phyloP scores from a whole-genome alignment of 2,888 invertebrate genomes.

The Chydorus sphaericus region DNA sequence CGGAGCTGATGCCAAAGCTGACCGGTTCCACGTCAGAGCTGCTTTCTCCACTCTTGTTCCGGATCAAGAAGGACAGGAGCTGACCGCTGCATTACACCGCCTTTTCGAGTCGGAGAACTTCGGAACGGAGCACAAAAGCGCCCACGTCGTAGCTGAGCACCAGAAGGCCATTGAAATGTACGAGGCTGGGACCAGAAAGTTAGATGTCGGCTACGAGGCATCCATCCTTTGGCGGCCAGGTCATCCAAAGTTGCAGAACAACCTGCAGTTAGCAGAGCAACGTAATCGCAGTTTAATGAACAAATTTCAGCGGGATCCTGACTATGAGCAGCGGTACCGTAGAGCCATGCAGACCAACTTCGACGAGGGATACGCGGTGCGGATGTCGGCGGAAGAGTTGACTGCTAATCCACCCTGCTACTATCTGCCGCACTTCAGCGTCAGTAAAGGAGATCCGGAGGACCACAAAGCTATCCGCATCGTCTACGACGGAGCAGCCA shows the following conservation, averaged over 20 bases:
- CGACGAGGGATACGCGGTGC: conserved; percentile 3
- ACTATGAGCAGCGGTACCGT: neutral
- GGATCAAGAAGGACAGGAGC: no score
- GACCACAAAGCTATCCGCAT: conserved; percentile 7
- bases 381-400: no score
- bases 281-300: conserved; percentile 13
- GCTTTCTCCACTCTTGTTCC: no score
- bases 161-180: neutral
- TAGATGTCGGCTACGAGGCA: conserved; percentile 15
- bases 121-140: neutral
- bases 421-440: conserved; percentile 5
- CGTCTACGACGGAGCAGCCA: conserved; percentile 14
- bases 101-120: conserved; percentile 6
- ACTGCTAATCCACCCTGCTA: neutral
- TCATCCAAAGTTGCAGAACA: conserved; percentile 9
- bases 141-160: neutral
- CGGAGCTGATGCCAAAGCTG: neutral
- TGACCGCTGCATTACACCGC: no score
- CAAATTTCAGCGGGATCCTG: conserved; percentile 5
- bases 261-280: conserved; percentile 11
- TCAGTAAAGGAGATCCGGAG: neutral
- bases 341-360: neutral
- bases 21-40: no score
- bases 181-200: neutral
- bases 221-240: conserved; percentile 17